Percentiles rank a stretch among this genome's conserved stretches.
These are phyloP conservation scores for Halcyon malimbica DNA, from an alignment of 2,113 vertebrate genomes.

Conservation along the genomic window DNA sequence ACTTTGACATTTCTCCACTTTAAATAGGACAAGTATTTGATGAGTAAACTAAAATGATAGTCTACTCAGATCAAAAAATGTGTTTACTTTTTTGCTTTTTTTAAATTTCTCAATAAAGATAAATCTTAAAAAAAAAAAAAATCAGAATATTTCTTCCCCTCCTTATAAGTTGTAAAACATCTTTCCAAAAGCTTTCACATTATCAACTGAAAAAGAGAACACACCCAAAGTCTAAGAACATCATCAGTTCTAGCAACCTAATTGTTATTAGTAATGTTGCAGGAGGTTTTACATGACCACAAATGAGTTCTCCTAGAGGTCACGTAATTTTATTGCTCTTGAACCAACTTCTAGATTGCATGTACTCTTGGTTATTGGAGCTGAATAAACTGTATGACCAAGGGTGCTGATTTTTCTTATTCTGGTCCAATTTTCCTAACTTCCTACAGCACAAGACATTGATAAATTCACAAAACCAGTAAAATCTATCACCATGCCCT, in stretches of 20 bases:
- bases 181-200: neutral
- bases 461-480: neutral
- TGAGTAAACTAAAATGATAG: neutral
- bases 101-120: neutral
- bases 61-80: neutral
- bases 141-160: neutral
- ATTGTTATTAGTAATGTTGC: neutral
- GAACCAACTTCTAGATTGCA: neutral
- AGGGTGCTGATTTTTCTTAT: neutral
- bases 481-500: neutral
- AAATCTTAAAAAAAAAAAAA: neutral
- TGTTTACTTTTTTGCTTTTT: neutral
- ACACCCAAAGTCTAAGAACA: neutral
- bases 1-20: neutral
- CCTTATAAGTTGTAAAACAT: neutral
- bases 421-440: fast-evolving
- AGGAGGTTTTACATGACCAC: neutral
- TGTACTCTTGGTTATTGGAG: neutral
- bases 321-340: neutral
- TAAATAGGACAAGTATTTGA: neutral
- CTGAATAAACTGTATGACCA: neutral
- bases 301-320: neutral
- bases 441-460: neutral
- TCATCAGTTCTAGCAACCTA: neutral
- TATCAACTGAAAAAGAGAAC: neutral